Percentiles rank a stretch among this genome's conserved stretches.
These are phyloP conservation scores for Drosophila takahashii DNA, from an alignment of 1,140 invertebrate genomes.

Conservation along the genomic window DNA sequence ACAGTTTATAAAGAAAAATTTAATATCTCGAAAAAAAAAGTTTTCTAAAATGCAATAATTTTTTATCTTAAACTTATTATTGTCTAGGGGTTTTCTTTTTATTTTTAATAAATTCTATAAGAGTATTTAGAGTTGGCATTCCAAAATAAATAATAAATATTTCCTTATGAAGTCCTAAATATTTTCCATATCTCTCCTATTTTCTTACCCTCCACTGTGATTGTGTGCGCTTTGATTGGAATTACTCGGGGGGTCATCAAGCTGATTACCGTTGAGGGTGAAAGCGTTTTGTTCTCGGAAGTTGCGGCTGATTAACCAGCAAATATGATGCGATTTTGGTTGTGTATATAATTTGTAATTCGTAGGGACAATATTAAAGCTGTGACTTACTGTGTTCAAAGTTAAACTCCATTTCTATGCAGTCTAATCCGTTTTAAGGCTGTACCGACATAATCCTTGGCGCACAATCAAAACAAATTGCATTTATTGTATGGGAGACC, in stretches of 20 bases:
- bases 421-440: constrained; percentile 15
- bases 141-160: no score
- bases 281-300: constrained; percentile 37
- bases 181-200: not conserved
- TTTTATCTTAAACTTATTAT: no score
- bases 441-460: constrained; percentile 45
- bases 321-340: constrained; percentile 29
- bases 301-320: constrained; percentile 26
- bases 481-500: constrained; percentile 34
- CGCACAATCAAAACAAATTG: constrained; percentile 64
- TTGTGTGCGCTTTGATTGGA: constrained; percentile 37
- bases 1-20: no score
- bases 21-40: no score
- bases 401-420: not conserved
- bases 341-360: not conserved
- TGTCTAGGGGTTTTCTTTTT: no score
- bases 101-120: no score
- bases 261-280: constrained; percentile 36
- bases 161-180: no score
- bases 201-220: constrained; percentile 7
- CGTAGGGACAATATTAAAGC: constrained; percentile 3
- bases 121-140: no score
- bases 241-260: constrained; percentile 38
- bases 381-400: not conserved
- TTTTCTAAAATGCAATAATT: no score